Base-by-base conservation (phyloP, 1,140 invertebrate genomes). In the Hylaeus anthracinus region DNA sequence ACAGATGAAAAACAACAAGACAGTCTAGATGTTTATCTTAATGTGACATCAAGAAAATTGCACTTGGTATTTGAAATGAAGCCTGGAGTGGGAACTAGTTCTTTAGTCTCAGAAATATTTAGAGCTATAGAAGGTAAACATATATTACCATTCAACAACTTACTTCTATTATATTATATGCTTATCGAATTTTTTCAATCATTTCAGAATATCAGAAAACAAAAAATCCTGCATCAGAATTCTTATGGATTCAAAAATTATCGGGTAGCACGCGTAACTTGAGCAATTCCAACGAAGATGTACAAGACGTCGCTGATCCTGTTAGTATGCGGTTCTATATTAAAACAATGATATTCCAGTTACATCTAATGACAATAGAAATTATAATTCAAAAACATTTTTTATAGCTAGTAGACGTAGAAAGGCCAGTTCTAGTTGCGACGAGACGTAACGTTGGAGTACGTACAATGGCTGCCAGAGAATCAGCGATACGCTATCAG, bases 401-500 rank as follows among this genome's bases (percentile, higher is more conserved):
- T 60, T 82, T 56, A n/a, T 43, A 90, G 88, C 9, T 86, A 12
- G 81, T 88, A 37, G 90, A 92, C 56, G 88, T 93, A 73, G 94
- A 95, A 80, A 94, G 94, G 89, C 94, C 94, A 51, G 95, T 96
- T 85, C 92, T 95, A 77, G 91, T 94, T 81, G 92, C 96, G 85
- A 92, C 95, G 58, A 90, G 95, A 90, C 92, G 95, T 85, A 94
- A 94, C 86, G 95, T 96, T 87, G 96, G 95, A 12, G 95, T 96
- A 82, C 96, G 96, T 45, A 95, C 96, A 14, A 95, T 96, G 63
- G 95, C 96, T 67, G 96, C 96, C 26, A 94, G 98, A 90, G 97
- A 98, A 91, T 97, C 95, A 82, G 95, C 97, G 8, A 96, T 98
- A 48, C 95, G 96, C 71, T 95, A 96, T 88, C 96, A 97, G 86